Evolutionary conservation across 2,797 vertebrate genomes (phyloP).

Genomic region (Halcyon smyrnensis): DNA sequence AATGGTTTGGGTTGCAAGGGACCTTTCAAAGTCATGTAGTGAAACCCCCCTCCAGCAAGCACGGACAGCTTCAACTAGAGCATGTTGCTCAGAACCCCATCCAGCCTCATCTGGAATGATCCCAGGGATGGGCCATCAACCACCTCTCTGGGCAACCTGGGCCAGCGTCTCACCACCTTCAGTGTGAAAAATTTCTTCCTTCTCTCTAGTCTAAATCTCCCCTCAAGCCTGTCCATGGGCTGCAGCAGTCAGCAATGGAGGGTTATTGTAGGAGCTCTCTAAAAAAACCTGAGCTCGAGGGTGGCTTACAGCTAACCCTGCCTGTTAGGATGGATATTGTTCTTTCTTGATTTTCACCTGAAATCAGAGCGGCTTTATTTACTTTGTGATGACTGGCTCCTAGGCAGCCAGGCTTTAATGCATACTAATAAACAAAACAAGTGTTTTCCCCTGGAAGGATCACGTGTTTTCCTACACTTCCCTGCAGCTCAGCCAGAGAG

Average conservation of each 20-base stretch:
- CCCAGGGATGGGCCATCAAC: too few species aligned
- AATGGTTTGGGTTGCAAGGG: too few species aligned
- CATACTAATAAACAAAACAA: constrained; percentile 53
- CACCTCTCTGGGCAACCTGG: too few species aligned
- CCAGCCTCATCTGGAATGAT: too few species aligned
- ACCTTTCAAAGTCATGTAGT: too few species aligned
- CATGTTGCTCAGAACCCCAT: too few species aligned
- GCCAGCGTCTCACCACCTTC: too few species aligned
- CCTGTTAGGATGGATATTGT: not conserved
- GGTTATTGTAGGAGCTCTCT: not conserved
- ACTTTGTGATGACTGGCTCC: not conserved
- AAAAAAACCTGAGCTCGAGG: not conserved
- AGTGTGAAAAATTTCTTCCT: too few species aligned
- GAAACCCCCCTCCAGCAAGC: too few species aligned
- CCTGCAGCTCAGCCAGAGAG: constrained; percentile 16
- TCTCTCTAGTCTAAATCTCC: too few species aligned
- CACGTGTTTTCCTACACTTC: constrained; percentile 40
- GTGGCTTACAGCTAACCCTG: not conserved
- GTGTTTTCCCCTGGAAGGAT: constrained; percentile 10
- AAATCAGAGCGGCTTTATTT: constrained; percentile 15
- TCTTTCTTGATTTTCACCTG: not conserved
- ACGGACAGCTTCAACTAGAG: too few species aligned
- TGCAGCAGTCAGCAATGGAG: not conserved
- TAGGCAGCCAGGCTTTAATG: constrained; percentile 13
- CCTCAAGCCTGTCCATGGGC: not conserved